Conservation (phyloP, 1,140 invertebrate genomes). For the Saxidomus purpurata region DNA sequence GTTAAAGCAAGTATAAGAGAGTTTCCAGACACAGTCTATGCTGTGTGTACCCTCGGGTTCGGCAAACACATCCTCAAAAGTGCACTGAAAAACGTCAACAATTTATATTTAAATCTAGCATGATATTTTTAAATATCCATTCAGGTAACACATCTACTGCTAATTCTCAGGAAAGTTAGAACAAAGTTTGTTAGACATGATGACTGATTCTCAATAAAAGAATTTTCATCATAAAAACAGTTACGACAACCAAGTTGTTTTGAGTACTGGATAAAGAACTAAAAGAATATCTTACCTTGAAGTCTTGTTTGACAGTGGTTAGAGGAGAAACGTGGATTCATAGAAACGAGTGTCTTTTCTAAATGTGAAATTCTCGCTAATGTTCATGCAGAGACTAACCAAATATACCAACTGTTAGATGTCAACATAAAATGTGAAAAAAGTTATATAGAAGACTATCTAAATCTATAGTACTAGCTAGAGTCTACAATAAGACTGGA, state of each 20-base stretch:
- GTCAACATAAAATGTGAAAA: too few relatives aligned
- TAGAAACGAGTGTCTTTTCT: too few relatives aligned
- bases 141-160: background rate
- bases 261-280: background rate
- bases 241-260: too few relatives aligned
- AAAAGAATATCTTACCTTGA: background rate
- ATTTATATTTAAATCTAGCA: background rate
- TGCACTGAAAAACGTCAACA: slow-evolving; percentile 69
- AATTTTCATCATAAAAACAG: background rate
- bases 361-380: too few relatives aligned
- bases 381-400: too few relatives aligned
- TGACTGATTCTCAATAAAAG: background rate
- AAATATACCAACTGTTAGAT: too few relatives aligned
- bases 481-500: too few relatives aligned
- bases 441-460: too few relatives aligned
- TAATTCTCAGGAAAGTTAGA: background rate
- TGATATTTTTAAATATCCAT: background rate
- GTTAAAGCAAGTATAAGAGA: slow-evolving; percentile 90
- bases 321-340: background rate
- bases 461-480: too few relatives aligned
- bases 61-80: slow-evolving; percentile 92
- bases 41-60: slow-evolving; percentile 92
- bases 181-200: background rate
- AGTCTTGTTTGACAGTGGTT: background rate
- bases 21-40: slow-evolving; percentile 91